A percentile compares a stretch with the other conserved stretches of the same genome.
Evolutionary conservation across 2,113 vertebrate species (phyloP).

Genomic region (Cephalopterus ornatus): DNA sequence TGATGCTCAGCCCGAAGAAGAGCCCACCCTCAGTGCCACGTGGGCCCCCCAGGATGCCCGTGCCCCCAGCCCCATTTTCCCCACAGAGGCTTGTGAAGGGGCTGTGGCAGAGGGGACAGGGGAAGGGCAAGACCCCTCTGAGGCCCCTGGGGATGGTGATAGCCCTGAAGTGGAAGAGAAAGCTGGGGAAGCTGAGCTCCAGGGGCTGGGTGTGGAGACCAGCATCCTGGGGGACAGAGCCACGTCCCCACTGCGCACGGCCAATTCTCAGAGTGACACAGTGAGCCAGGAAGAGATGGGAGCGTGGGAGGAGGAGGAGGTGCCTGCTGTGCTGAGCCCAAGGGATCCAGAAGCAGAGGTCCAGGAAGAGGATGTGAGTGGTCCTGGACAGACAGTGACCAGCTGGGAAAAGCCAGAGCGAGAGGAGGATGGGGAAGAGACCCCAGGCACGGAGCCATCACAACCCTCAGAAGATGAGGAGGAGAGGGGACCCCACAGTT

Average conservation of each 20-base stretch:
- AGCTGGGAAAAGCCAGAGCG: not conserved
- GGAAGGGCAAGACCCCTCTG: not conserved
- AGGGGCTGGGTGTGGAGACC: not conserved
- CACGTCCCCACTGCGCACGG: accelerated
- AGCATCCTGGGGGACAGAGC: not conserved
- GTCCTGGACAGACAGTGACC: not conserved
- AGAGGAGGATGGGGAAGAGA: not conserved
- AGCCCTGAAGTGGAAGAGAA: not conserved
- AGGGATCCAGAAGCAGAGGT: not conserved
- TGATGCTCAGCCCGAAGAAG: not conserved
- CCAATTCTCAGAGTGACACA: accelerated
- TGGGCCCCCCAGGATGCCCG: accelerated
- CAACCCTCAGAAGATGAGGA: not conserved
- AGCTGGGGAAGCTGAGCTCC: accelerated
- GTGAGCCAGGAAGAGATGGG: not conserved
- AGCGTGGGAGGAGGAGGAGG: not conserved
- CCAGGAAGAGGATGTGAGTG: not conserved
- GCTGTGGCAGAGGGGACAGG: not conserved
- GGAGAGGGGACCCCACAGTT: not conserved
- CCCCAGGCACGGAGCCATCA: not conserved
- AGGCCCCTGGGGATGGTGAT: not conserved
- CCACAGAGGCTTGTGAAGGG: not conserved
- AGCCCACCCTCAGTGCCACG: accelerated
- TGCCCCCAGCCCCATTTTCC: not conserved
- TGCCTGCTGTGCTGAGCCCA: not conserved